These are phyloP conservation scores for Cabera pusaria DNA, from an alignment of 2,888 invertebrate genomes.

Conservation along the genomic window DNA sequence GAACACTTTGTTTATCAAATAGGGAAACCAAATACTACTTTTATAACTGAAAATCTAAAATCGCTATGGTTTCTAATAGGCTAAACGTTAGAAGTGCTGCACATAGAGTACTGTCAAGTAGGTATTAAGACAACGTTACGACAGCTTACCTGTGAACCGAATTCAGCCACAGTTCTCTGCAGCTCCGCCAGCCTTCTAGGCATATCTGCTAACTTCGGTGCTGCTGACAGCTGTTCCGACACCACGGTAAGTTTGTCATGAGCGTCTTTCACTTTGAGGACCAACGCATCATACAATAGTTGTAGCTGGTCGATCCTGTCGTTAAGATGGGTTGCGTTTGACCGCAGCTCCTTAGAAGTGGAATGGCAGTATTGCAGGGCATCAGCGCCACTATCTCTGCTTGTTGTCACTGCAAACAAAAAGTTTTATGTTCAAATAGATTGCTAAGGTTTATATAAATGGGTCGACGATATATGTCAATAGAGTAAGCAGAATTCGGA, in stretches of 20 bases:
- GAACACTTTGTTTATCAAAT: no score
- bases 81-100: no score
- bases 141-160: constrained; percentile 84
- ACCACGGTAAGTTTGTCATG: constrained; percentile 75
- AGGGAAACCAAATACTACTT: no score
- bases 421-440: no score
- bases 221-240: constrained; percentile 82
- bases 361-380: constrained; percentile 89
- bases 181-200: constrained; percentile 81
- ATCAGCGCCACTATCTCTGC: constrained; percentile 87
- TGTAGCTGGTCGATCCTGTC: constrained; percentile 83
- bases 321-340: constrained; percentile 86
- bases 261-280: constrained; percentile 63
- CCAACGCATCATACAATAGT: constrained; percentile 72
- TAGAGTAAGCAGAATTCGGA: no score
- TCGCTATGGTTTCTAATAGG: no score
- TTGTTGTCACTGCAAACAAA: constrained; percentile 83
- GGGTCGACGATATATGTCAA: no score
- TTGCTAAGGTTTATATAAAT: no score
- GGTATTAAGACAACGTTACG: no score
- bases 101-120: no score
- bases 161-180: constrained; percentile 80
- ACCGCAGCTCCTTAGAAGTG: constrained; percentile 85
- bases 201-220: constrained; percentile 83
- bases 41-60: no score